Evolutionary conservation across 2,113 vertebrate species (phyloP), one percentile per base, ranked within the genome.

Genomic region (Myotis davidii): DNA sequence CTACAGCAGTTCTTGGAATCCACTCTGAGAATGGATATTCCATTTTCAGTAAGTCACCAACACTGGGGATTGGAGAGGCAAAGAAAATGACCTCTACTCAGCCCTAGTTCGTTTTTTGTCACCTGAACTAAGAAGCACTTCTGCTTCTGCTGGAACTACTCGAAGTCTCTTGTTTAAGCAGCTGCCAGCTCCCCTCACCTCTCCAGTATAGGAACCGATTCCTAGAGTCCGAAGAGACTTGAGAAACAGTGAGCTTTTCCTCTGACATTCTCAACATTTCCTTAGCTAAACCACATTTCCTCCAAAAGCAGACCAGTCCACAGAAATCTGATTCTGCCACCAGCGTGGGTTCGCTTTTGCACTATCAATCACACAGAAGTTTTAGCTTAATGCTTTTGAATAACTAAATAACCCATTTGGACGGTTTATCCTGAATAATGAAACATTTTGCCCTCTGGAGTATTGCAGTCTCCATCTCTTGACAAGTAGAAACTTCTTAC

Each of bases 401-500:
- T 85, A 94, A 69, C 10, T 74, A 84, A 79, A 61, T 42, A 59
- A 73, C 45, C 45, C 45, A 32, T 34, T 61, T 81, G 65, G 29
- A 6, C 81, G 21, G 64, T 64, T 65, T 85, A 34, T 76, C 34
- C 12, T 89, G n/a, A 69, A 17, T 61, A 91, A 81, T 52, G 25
- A 93, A 70, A 88, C 20, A 61, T 85, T 85, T 94, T 78, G 8
- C 48, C 14, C 72, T 48, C 23, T 61, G 45, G n/a, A 78, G 37
- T 67, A 61, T 21, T 52, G 23, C 16, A 39, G 37, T 83, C 21
- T 56, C n/a, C 54, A 65, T 87, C 61, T 77, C 85, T 77, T 79
- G 34, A 72, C 13, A 78, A 90, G 37, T 18, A 27, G 69, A 88
- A 95, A 85, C 56, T 45, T 37, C 50, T 91, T 94, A 85, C 20